These are phyloP conservation scores for Dyspetes luteomarginatus DNA, from an alignment of 2,888 invertebrate genomes.

Conservation along the genomic window DNA sequence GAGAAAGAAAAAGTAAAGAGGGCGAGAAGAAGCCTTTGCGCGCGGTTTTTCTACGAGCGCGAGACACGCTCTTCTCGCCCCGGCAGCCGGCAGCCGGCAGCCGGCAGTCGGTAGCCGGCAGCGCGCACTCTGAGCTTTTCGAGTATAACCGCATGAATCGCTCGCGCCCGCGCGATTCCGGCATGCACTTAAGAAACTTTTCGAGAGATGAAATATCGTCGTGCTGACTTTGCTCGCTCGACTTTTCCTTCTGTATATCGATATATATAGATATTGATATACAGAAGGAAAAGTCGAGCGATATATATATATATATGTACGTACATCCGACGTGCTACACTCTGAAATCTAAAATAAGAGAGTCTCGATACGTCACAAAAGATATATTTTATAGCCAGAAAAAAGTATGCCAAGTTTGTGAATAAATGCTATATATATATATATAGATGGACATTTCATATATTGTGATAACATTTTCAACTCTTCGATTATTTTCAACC, in stretches of 20 bases:
- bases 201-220: constrained; percentile 71
- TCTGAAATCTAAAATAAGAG: neutral
- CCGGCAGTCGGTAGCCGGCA: too few relatives aligned
- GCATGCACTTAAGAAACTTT: constrained; percentile 70
- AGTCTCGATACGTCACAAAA: constrained; percentile 19
- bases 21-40: constrained; percentile 51
- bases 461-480: too few relatives aligned
- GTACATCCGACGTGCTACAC: too few relatives aligned
- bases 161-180: constrained; percentile 31
- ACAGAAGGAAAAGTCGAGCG: too few relatives aligned
- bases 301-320: too few relatives aligned
- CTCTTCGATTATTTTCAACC: too few relatives aligned
- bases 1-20: constrained; percentile 25
- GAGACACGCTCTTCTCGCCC: constrained; percentile 14
- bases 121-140: constrained; percentile 42
- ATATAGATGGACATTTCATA: too few relatives aligned
- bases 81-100: too few relatives aligned
- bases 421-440: too few relatives aligned
- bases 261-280: neutral
- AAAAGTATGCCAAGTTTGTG: neutral
- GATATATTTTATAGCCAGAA: neutral
- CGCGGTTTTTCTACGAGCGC: constrained; percentile 52
- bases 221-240: constrained; percentile 31
- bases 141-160: constrained; percentile 55
- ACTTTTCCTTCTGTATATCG: neutral